Evolutionary conservation across 2,797 vertebrate genomes (phyloP).

Genomic region (Anguilla obscura): DNA sequence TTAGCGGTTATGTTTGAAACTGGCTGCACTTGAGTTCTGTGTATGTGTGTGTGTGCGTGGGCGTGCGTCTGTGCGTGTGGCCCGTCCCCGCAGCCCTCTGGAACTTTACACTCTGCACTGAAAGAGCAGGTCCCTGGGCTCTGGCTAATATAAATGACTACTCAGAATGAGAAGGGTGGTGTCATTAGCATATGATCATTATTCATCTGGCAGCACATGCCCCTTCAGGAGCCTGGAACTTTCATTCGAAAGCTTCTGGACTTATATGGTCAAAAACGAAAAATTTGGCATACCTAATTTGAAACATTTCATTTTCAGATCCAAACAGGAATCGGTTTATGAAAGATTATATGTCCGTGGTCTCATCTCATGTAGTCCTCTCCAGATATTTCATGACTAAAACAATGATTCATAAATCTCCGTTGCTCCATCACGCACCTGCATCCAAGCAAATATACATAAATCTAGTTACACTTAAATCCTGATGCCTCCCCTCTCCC

Average conservation of each 20-base stretch:
- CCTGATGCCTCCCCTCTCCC: too few relatives aligned
- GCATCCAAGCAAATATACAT: not conserved
- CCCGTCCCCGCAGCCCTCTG: not conserved
- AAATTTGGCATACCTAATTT: not conserved
- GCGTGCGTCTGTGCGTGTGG: not conserved
- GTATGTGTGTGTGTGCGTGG: not conserved
- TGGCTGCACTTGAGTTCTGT: not conserved
- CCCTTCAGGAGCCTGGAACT: not conserved
- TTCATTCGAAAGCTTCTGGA: not conserved
- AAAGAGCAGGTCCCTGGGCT: not conserved
- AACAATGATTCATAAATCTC: not conserved
- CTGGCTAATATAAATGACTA: conserved; percentile 2
- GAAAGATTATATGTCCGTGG: not conserved
- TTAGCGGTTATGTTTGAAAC: not conserved
- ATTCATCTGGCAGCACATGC: not conserved
- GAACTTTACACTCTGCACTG: conserved; percentile 11
- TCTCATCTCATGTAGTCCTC: not conserved
- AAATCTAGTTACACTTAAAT: not conserved
- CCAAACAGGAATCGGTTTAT: not conserved
- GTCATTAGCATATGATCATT: conserved; percentile 19
- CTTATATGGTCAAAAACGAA: not conserved
- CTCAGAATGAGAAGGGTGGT: not conserved
- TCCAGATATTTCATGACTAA: not conserved
- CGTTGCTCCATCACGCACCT: not conserved
- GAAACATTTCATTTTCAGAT: not conserved